Evolutionary conservation across 2,113 vertebrate genomes (phyloP), one percentile per base, ranked within the genome.

Genomic region (Pandion haliaetus): DNA sequence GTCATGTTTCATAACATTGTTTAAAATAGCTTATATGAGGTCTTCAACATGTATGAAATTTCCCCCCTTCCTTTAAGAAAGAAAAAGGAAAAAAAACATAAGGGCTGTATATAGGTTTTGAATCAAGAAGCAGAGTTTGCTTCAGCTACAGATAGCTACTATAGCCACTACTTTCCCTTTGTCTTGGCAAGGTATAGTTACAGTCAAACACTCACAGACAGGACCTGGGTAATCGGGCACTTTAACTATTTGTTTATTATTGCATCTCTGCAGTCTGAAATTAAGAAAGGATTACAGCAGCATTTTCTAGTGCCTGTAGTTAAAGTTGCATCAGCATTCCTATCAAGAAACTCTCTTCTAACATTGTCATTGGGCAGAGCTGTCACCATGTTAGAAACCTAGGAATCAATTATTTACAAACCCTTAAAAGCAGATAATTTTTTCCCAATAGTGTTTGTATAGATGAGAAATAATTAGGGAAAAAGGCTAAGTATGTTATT

Each of bases 351-450:
- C 49, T 96, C 40, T 83, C 87, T 95, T 95, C 67, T 91, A 25
- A 58, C 45, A 38, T 82, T 92, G 59, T 66, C 79, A 10, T 1
- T 85, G 81, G 10, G 38, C 65, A 93, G 92, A 94, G 86, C 54
- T 93, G 76, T 82, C 96, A 74, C 67, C 78, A 17, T 82, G 34
- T 87, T 95, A 84, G 82, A 95, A 93, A 96, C 78, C 77, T 80
- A 61, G 67, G 36, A 97, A 49, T 80, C 52, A 86, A 2, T 96
- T 95, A 34, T 88, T 97, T 85, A 92, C 70, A 95, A 54, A 76
- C 67, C 19, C 29, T 89, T 96, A 87, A 95, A 92, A 91, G 52
- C 72, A 72, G 34, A 14, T 70, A 29, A 32, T 62, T 77, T 95
- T 87, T 93, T 59, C n/a, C 74, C n/a, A 72, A 14, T 7, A 21